phyloP scores from a whole-genome alignment of 2,113 vertebrate genomes.

The Lanius ludovicianus region DNA sequence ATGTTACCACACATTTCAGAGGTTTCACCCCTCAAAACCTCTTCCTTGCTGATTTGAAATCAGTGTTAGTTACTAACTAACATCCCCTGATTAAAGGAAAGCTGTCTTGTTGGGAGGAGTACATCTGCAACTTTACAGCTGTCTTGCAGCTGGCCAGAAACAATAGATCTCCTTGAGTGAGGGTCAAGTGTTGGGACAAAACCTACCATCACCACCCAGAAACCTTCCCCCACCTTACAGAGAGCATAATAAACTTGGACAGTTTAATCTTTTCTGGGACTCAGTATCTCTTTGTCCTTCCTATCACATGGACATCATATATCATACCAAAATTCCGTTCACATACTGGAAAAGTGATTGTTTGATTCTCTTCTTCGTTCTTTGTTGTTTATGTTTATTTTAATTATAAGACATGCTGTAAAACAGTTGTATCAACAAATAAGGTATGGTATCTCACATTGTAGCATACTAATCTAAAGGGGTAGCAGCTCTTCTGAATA shows the following conservation, averaged over 20 bases:
- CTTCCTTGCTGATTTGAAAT: not conserved
- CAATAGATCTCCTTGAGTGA: not conserved
- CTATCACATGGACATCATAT: not conserved
- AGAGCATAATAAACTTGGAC: not conserved
- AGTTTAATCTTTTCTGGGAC: not conserved
- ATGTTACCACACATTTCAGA: not conserved
- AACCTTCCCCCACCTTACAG: not conserved
- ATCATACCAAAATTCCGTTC: not conserved
- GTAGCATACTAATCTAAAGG: not conserved
- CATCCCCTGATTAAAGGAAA: not conserved
- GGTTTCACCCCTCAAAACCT: not conserved
- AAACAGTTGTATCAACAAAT: not conserved
- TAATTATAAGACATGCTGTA: not conserved
- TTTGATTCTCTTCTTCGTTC: not conserved
- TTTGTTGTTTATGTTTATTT: not conserved
- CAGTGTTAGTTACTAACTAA: not conserved
- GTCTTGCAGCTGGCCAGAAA: not conserved
- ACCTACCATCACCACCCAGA: not conserved
- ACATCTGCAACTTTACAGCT: not conserved
- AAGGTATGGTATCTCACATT: not conserved
- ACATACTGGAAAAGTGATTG: not conserved
- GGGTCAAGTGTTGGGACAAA: not conserved
- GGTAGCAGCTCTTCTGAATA: rapidly evolving
- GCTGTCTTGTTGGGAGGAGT: not conserved
- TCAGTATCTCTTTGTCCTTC: not conserved